These are phyloP conservation scores for Labroides dimidiatus DNA, from an alignment of 2,797 vertebrate species.

Conservation along the genomic window DNA sequence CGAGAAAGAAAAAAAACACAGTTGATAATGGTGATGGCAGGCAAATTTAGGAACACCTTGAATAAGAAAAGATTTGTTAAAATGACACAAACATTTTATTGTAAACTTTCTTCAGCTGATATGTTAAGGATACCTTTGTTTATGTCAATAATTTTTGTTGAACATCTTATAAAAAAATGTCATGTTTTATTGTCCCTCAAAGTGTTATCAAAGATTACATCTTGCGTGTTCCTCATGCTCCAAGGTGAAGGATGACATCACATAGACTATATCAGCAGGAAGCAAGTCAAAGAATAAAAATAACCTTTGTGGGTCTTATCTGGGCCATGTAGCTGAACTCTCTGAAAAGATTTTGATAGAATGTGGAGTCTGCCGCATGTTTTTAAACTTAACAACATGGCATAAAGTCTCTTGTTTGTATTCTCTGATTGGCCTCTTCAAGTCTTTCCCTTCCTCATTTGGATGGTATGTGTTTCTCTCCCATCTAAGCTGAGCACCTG, in stretches of 20 bases:
- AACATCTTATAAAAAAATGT: too few relatives aligned
- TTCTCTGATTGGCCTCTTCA: constrained; percentile 1
- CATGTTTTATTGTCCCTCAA: background rate
- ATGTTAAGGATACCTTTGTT: too few relatives aligned
- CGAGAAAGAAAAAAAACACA: background rate
- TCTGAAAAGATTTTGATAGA: constrained; percentile 3
- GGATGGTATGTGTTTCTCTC: background rate
- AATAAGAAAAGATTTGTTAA: too few relatives aligned
- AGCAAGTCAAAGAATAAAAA: constrained; percentile 11
- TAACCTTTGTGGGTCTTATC: constrained; percentile 2
- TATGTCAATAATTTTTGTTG: too few relatives aligned
- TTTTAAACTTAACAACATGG: constrained; percentile 21
- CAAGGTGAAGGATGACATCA: constrained; percentile 22
- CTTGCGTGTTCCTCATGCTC: background rate
- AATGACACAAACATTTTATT: too few relatives aligned
- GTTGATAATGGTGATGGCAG: background rate
- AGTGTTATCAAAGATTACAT: background rate
- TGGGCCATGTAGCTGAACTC: background rate
- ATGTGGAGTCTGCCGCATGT: background rate
- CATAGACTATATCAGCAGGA: constrained; percentile 9
- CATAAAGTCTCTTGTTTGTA: constrained; percentile 13
- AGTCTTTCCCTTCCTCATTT: constrained; percentile 4
- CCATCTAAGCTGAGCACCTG: background rate
- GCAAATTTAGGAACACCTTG: too few relatives aligned
- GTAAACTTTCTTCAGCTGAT: too few relatives aligned